Percentiles rank a stretch among this genome's conserved stretches.
Evolutionary conservation across 2,113 vertebrate species (phyloP).

Genomic region (Delphinapterus leucas): DNA sequence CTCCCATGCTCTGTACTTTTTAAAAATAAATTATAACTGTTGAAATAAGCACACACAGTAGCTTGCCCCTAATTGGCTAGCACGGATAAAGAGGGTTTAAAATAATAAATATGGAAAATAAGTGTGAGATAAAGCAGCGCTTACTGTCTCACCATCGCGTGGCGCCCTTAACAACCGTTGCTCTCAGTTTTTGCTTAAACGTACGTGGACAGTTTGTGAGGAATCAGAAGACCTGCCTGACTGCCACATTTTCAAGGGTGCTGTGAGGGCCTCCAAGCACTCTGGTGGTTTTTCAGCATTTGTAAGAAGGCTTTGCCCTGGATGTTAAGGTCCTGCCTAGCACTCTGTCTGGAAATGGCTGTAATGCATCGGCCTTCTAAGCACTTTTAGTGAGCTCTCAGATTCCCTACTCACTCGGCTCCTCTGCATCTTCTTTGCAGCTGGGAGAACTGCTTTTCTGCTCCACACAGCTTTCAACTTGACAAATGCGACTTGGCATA

Average conservation of each 20-base stretch:
- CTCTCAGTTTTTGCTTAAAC: background rate
- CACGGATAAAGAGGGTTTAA: background rate
- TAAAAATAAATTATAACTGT: background rate
- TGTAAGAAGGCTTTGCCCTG: background rate
- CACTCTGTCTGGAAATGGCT: background rate
- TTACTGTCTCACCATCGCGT: background rate
- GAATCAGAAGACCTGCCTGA: background rate
- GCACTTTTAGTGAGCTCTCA: constrained; percentile 73
- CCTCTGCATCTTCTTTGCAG: constrained; percentile 70
- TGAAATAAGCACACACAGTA: constrained; percentile 3
- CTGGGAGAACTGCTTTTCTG: constrained; percentile 72
- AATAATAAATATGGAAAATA: background rate
- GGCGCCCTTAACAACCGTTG: background rate
- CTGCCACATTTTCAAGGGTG: background rate
- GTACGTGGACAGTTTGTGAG: background rate
- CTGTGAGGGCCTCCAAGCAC: background rate
- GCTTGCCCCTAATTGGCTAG: background rate
- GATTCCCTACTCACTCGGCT: constrained; percentile 73
- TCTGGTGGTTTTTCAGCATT: accelerated
- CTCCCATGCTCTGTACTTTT: background rate
- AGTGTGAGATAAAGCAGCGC: background rate
- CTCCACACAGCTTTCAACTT: constrained; percentile 73
- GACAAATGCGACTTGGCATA: constrained; percentile 74
- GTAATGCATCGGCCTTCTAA: constrained; percentile 56
- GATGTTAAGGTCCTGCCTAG: background rate